Evolutionary conservation across 2,797 vertebrate genomes (phyloP), one percentile per base, ranked within the genome.

Genomic region (Xenopus petersii): DNA sequence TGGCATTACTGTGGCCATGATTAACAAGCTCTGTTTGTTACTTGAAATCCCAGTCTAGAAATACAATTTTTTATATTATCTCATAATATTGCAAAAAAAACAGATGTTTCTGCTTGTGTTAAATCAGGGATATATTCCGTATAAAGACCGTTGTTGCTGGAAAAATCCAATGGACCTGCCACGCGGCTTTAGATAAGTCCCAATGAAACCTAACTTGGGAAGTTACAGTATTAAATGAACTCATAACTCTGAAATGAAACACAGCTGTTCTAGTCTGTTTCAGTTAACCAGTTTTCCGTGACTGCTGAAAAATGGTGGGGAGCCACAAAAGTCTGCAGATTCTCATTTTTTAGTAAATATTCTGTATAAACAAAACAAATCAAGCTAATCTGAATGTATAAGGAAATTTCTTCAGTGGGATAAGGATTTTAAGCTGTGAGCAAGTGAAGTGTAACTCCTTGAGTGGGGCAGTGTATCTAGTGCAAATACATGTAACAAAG

Each of bases 171-270:
- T 65, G 30, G 61, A 79, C 64, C 46, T 70, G 55, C 60, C 46
- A 68, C 67, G 21, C 62, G 56, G 76, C 66, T 65, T 17, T 74
- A 74, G 61, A 24, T 55, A 70, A 46, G 77, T 74, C 71, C 54
- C 77, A 79, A 15, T 70, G 77, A 74, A 66, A 70, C 55, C n/a
- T 66, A 70, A 79, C 74, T 79, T 79, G 60, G 67, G 71, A 79
- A 74, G 71, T 74, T 66, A 55, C 54, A 70, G 74, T 74, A 61
- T 64, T 65, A 70, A 79, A 69, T 69, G 67, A 69, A 79, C 66
- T 69, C 59, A 73, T 70, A 74, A 73, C 51, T 70, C 63, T 36
- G 60, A 70, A 70, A 79, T 74, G 55, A 74, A 79, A 74, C 49
- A 47, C 76, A 74, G 71, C 54, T 74, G 67, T 56, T 51, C 17